Conservation (phyloP, 1,140 invertebrate species). For the Drosophila pandora region DNA sequence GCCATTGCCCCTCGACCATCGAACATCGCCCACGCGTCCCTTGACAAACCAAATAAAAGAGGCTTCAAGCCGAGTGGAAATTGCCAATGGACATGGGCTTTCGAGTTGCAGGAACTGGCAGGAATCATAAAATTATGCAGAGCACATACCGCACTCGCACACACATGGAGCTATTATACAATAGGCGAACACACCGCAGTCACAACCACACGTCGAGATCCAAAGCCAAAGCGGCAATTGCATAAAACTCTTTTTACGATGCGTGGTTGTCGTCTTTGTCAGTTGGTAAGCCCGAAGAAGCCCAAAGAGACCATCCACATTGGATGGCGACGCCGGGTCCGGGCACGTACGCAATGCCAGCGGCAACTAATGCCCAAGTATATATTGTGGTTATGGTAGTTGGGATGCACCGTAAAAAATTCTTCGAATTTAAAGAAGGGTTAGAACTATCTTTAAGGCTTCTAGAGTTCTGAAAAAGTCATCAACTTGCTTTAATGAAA, state of each 20-base stretch:
- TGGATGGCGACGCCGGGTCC: slow-evolving; percentile 71
- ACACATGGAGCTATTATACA: slow-evolving; percentile 65
- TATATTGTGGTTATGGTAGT: slow-evolving; percentile 34
- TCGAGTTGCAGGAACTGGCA: slow-evolving; percentile 40
- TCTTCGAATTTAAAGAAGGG: not conserved
- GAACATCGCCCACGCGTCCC: slow-evolving; percentile 49
- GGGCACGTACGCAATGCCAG: slow-evolving; percentile 70
- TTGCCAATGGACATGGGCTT: slow-evolving; percentile 56
- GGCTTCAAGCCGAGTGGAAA: slow-evolving; percentile 25
- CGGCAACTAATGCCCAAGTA: slow-evolving; percentile 71
- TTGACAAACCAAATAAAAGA: slow-evolving; percentile 13
- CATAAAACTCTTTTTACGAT: slow-evolving; percentile 78
- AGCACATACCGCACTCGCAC: slow-evolving; percentile 72
- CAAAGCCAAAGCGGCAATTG: slow-evolving; percentile 64
- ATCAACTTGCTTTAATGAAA: too few species aligned
- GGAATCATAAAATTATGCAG: slow-evolving; percentile 79
- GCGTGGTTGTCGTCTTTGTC: slow-evolving; percentile 62
- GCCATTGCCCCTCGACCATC: slow-evolving; percentile 40
- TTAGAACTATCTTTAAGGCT: not conserved
- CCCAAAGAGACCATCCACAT: slow-evolving; percentile 29
- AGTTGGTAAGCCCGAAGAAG: slow-evolving; percentile 43
- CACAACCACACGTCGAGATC: slow-evolving; percentile 14
- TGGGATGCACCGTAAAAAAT: slow-evolving; percentile 1
- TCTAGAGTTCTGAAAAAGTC: too few species aligned
- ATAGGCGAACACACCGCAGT: slow-evolving; percentile 42